phyloP scores from a whole-genome alignment of 1,140 invertebrate species.

The Drosophila pruinosa region DNA sequence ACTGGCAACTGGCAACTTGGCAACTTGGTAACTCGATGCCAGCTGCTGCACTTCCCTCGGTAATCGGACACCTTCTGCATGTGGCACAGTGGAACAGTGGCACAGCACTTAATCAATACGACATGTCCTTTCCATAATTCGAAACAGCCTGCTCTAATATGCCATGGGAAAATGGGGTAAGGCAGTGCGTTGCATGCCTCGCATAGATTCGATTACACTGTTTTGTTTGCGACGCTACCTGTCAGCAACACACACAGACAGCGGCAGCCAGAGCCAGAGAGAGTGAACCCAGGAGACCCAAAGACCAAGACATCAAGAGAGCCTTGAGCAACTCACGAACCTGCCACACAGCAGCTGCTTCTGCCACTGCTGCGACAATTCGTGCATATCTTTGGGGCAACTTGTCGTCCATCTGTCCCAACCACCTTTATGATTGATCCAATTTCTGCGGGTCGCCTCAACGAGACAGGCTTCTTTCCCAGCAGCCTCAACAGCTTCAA shows the following conservation, averaged over 20 bases:
- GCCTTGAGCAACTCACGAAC: slow-evolving; percentile 39
- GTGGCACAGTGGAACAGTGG: slow-evolving; percentile 40
- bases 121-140: slow-evolving; percentile 53
- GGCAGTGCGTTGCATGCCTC: slow-evolving; percentile 1
- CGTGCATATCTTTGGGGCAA: slow-evolving; percentile 29
- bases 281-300: too few relatives aligned
- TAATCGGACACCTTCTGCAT: slow-evolving; percentile 75
- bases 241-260: neutral
- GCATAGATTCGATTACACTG: slow-evolving; percentile 3
- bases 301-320: too few relatives aligned
- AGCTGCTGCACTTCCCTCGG: slow-evolving; percentile 62
- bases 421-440: slow-evolving; percentile 59
- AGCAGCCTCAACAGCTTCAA: neutral
- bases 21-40: slow-evolving; percentile 37
- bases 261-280: neutral
- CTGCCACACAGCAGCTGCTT: slow-evolving; percentile 33
- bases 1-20: neutral
- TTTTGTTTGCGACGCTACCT: neutral
- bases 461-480: slow-evolving; percentile 3
- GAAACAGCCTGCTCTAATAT: slow-evolving; percentile 71
- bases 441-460: slow-evolving; percentile 62
- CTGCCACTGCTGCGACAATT: slow-evolving; percentile 45
- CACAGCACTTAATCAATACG: slow-evolving; percentile 27
- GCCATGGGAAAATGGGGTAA: slow-evolving; percentile 49
- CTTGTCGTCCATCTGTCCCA: slow-evolving; percentile 4